These are phyloP conservation scores for Antidorcas marsupialis DNA, from an alignment of 2,113 vertebrate genomes.

Conservation along the genomic window DNA sequence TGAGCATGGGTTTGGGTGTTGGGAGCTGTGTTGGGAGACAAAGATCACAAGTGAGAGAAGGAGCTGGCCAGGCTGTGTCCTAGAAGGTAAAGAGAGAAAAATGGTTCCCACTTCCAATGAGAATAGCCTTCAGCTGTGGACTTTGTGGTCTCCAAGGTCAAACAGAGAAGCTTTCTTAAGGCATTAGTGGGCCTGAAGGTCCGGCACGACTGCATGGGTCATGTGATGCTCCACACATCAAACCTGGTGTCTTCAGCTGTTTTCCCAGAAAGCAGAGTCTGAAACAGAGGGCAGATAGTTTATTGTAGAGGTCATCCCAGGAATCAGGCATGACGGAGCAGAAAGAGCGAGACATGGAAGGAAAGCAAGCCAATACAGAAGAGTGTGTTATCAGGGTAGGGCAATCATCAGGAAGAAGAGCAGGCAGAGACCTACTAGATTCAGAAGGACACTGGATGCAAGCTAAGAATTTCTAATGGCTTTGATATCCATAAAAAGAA, in stretches of 20 bases:
- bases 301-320: not conserved
- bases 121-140: not conserved
- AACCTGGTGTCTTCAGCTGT: not conserved
- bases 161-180: not conserved
- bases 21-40: not conserved
- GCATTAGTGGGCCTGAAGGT: not conserved
- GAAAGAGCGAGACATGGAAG: not conserved
- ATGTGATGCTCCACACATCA: not conserved
- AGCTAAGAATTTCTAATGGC: not conserved
- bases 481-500: not conserved
- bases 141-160: not conserved
- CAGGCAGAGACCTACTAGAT: not conserved
- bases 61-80: not conserved
- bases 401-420: not conserved
- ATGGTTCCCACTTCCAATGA: not conserved
- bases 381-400: not conserved
- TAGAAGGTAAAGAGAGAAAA: not conserved
- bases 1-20: not conserved
- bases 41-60: not conserved
- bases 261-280: conserved; percentile 12
- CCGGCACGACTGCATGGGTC: not conserved
- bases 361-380: not conserved
- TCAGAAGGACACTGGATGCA: not conserved
- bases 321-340: not conserved
- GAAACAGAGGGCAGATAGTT: not conserved